Conservation (phyloP, 2,797 vertebrate species). For the Tolypeutes matacus region DNA sequence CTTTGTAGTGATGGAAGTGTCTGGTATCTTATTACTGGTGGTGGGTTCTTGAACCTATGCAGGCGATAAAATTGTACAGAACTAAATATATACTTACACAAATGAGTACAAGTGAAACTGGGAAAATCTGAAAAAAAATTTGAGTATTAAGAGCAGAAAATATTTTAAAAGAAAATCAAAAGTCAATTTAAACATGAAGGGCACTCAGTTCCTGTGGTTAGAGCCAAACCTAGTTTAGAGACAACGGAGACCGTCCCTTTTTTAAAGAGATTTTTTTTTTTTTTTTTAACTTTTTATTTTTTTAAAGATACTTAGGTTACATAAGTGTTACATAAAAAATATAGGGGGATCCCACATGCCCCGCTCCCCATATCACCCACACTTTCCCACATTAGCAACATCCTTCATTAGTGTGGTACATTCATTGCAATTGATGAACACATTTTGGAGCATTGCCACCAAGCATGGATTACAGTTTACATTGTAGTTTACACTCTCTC, state of each 20-base stretch:
- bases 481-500: too few species aligned
- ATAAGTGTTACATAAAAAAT: too few species aligned
- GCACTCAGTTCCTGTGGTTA: background rate
- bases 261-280: background rate
- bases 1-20: background rate
- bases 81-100: background rate
- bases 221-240: slow-evolving; percentile 1
- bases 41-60: background rate
- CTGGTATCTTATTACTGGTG: background rate
- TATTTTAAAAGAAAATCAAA: slow-evolving; percentile 34
- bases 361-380: too few species aligned
- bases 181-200: slow-evolving; percentile 13
- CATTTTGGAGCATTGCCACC: too few species aligned
- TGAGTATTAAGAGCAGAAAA: slow-evolving; percentile 38
- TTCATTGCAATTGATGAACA: too few species aligned
- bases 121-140: background rate
- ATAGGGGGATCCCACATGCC: too few species aligned
- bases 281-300: background rate
- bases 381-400: too few species aligned
- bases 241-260: background rate
- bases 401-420: too few species aligned
- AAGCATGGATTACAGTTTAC: too few species aligned
- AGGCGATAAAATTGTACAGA: background rate
- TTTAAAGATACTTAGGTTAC: too few species aligned
- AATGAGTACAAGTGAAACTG: slow-evolving; percentile 4